Evolutionary conservation across 2,888 invertebrate genomes (phyloP), one percentile per base, ranked within the genome.

Genomic region (Gasteruption jaculator): DNA sequence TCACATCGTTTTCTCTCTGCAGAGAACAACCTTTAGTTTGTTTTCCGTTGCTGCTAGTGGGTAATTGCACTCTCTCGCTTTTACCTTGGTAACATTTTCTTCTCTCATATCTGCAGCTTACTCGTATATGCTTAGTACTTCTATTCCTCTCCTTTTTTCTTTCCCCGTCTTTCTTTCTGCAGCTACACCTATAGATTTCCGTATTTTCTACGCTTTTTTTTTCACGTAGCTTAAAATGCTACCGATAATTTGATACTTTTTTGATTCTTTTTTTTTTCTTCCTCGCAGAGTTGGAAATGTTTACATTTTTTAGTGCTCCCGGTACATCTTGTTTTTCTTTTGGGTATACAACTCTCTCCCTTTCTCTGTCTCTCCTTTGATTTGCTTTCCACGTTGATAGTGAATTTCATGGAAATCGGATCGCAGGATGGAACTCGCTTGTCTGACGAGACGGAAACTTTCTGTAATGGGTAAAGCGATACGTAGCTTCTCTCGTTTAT

Each of bases 51-150:
- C n/a, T n/a, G n/a, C 65, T 63, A 53, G 55, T 57, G 58, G 65
- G 63, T 68, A 68, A 68, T 68, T 66, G 65, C 63, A 54, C 61
- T 59, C 65, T 61, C 60, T 57, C 54, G 56, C 57, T 56, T 59
- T 58, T 61, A 60, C 60, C 57, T 50, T 48, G 48, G 53, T 53
- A 44, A 54, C 51, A 54, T 56, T 58, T 58, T 63, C 55, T 59
- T 60, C 49, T 49, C 48, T 48, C n/a, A n/a, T n/a, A n/a, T n/a
- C n/a, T n/a, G n/a, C n/a, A n/a, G n/a, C n/a, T n/a, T n/a, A n/a
- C 47, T 49, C 46, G 46, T 48, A 47, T 48, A 37, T 44, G 46
- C 44, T 43, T 31, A 33, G 30, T 45, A 31, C 46, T 53, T 42
- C 50, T 55, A 53, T 57, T 49, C 56, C 56, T 56, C 59, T 60